These are phyloP conservation scores for Apaloderma vittatum DNA, from an alignment of 2,113 vertebrate species.

Conservation along the genomic window DNA sequence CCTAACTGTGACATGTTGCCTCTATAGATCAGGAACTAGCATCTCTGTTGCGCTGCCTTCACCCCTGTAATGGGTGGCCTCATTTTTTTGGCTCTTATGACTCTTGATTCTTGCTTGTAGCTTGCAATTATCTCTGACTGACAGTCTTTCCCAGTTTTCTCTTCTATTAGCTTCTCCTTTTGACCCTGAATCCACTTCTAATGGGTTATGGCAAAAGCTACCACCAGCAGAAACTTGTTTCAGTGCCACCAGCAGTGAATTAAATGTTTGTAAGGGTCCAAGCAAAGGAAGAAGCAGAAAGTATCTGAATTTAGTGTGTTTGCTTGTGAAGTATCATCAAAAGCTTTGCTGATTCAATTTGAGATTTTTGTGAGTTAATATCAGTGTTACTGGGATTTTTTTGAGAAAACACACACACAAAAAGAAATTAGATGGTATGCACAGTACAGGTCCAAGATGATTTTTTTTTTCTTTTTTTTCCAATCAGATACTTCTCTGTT, in stretches of 20 bases:
- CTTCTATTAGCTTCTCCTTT: neutral
- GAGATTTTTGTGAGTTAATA: neutral
- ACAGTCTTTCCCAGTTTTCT: neutral
- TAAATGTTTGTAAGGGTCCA: neutral
- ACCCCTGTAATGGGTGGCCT: neutral
- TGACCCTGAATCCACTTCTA: neutral
- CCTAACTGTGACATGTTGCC: neutral
- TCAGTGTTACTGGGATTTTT: neutral
- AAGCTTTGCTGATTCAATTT: neutral
- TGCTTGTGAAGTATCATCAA: neutral
- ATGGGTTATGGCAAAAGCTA: neutral
- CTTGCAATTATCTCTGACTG: neutral
- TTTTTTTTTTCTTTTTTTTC: neutral
- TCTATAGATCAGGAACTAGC: neutral
- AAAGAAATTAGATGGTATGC: neutral
- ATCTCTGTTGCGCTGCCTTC: neutral
- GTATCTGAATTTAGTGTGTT: neutral
- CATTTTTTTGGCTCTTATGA: neutral
- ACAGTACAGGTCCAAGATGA: neutral
- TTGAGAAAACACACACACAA: neutral
- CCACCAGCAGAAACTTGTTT: neutral
- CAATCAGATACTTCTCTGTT: neutral
- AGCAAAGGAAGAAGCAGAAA: neutral
- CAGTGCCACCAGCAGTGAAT: neutral
- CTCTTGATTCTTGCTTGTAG: neutral